phyloP scores from a whole-genome alignment of 92 coral and sea anemone genomes.

The Micromussa lordhowensis region DNA sequence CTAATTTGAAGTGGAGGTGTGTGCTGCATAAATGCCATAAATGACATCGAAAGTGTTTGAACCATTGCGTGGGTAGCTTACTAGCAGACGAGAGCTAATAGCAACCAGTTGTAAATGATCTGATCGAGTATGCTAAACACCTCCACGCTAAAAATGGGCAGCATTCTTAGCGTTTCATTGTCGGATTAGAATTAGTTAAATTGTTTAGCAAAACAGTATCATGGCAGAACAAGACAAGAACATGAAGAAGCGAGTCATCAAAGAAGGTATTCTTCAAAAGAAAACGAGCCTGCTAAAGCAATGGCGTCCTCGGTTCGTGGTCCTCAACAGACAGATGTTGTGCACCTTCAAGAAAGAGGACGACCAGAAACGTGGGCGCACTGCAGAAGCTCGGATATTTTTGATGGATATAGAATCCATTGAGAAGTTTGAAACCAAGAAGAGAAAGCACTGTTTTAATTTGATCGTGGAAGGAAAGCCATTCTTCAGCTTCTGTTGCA shows the following conservation, averaged over 20 bases:
- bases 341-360: slow-evolving; percentile 95
- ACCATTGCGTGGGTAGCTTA: slow-evolving; percentile 17
- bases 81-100: background rate
- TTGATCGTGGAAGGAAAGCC: slow-evolving; percentile 86
- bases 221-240: slow-evolving; percentile 56
- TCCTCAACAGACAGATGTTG: slow-evolving; percentile 83
- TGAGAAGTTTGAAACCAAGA: slow-evolving; percentile 86
- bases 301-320: slow-evolving; percentile 92
- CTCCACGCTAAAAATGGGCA: slow-evolving; percentile 9
- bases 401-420: slow-evolving; percentile 83
- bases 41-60: slow-evolving; percentile 1
- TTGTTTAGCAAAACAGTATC: background rate
- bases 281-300: slow-evolving; percentile 86
- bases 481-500: slow-evolving; percentile 74
- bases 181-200: slow-evolving; percentile 21
- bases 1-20: slow-evolving; percentile 26
- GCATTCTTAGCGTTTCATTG: slow-evolving; percentile 42
- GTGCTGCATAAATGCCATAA: background rate
- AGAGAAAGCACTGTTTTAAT: slow-evolving; percentile 86
- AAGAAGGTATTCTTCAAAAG: slow-evolving; percentile 84
- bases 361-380: slow-evolving; percentile 79
- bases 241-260: slow-evolving; percentile 65
- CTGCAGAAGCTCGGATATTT: slow-evolving; percentile 91
- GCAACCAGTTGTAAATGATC: slow-evolving; percentile 21
- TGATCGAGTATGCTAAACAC: slow-evolving; percentile 14